phyloP scores from a whole-genome alignment of 2,113 vertebrate genomes.

The Plotosus lineatus region DNA sequence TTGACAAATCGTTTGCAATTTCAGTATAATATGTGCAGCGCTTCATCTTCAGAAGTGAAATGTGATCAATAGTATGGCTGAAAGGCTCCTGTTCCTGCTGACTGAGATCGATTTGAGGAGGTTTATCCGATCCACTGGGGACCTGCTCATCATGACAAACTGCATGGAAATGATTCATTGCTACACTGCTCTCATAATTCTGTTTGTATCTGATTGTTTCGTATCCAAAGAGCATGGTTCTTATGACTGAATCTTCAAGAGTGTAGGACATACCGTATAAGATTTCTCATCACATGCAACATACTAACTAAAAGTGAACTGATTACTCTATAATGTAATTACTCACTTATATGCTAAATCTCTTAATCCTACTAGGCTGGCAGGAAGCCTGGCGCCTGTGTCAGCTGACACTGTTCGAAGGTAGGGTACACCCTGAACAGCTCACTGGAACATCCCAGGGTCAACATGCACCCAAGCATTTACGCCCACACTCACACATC shows the following conservation, averaged over 20 bases:
- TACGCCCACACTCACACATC: too few relatives aligned
- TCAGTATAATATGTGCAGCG: not conserved
- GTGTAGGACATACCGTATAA: not conserved
- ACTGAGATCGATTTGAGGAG: not conserved
- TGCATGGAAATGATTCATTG: not conserved
- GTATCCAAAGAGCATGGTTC: not conserved
- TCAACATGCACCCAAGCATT: too few relatives aligned
- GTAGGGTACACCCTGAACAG: too few relatives aligned
- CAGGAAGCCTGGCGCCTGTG: too few relatives aligned
- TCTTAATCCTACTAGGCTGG: too few relatives aligned
- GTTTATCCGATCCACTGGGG: not conserved
- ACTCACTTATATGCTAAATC: too few relatives aligned
- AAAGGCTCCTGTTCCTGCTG: not conserved
- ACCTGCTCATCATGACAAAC: not conserved
- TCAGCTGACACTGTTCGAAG: too few relatives aligned
- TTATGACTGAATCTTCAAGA: not conserved
- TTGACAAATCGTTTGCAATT: not conserved
- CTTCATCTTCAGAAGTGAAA: not conserved
- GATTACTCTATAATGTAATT: not conserved
- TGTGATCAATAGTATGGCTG: not conserved
- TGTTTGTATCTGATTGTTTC: not conserved
- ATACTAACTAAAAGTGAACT: not conserved
- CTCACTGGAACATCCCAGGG: too few relatives aligned
- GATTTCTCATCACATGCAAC: not conserved
- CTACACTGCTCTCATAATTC: not conserved